Base-by-base conservation (phyloP, 2,888 invertebrate genomes). In the Drosophila birchii region DNA sequence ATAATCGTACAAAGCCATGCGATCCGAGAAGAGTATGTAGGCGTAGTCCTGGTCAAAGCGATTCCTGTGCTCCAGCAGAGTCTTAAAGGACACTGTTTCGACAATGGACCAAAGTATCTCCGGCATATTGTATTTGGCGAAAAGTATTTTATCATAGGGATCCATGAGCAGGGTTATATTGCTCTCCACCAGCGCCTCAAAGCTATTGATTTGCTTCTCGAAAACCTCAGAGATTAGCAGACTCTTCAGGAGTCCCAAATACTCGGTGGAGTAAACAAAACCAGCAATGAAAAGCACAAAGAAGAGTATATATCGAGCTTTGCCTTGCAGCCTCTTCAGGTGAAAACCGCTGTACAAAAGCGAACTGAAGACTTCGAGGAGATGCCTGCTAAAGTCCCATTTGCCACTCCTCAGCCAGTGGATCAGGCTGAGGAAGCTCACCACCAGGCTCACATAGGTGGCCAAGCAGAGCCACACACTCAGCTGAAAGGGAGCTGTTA, bases 1-100 rank as follows among this genome's bases (percentile, higher is more conserved):
- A 54, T 75, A 86, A n/a, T 72, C 74, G 18, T 61, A 83, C 14
- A 89, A 44, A 0, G 75, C 75, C 72, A 77, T 83, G 56, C 90
- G 90, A 68, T 84, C 84, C 14, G 55, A 57, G 60, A 89, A 84
- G 9, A 89, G 68, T n/a, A 89, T 69, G 53, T 89, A 84, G 49
- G 84, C 88, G 57, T 89, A 89, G 1, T 60, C 20, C 36, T 58
- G 68, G 34, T 89, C 74, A 7, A 83, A 80, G 14, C 36, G 38
- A 8, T 56, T 78, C 9, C 90, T 86, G 32, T 75, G 80, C 11
- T 36, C 18, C 23, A 58, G 47, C 7, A 84, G n/a, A 0, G 29
- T 68, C 18, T 83, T 57, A 7, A 69, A 68, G 8, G 74, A 29
- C 6, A 84, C 90, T 1, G 74, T 67, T 20, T 71, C 18, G 0